Base-by-base conservation (phyloP, 2,797 vertebrate genomes). In the Falco peregrinus region DNA sequence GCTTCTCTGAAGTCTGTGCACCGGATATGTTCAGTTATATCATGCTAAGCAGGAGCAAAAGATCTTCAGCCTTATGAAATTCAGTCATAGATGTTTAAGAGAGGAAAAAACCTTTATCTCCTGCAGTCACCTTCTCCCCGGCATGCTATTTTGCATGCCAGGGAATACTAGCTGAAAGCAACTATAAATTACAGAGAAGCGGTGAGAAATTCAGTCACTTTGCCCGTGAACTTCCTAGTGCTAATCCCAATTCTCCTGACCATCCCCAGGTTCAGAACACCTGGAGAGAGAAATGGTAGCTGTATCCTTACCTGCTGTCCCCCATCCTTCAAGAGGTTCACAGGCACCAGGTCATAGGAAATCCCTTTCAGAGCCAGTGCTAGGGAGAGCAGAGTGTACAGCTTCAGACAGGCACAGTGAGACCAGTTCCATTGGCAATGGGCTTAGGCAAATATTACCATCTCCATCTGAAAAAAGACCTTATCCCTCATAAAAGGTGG, bases 341-440 rank as follows among this genome's bases (percentile, higher is more conserved):
- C 96, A 35, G 99, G 97, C 26, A 97, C 94, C 26, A 97, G 98
- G 68, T 99, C 99, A 96, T 99, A 99, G 81, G 99, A 98, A 48
- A 99, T 98, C 79, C 98, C 98, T 98, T 99, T 99, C 69, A 99
- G 97, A 90, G 99, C 98, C 97, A 99, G 98, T 29, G 99, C 99
- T 99, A 84, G 47, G 93, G 83, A 95, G 35, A 97, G 86, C 61
- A 89, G 4, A 93, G 56, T 6, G 17, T 31, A 93, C 74, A 69
- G 68, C 41, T 90, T 96, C 57, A 96, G 92, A 71, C 17, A 74
- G 33, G n/a, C 64, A 74, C 14, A 53, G 22, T 45, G 37, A 76
- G 73, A 86, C 50, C 24, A 61, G 50, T 81, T 91, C 60, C 13
- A 57, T 2, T 51, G 39, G 18, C 74, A 82, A 69, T 9, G 12